phyloP scores from a whole-genome alignment of 1,140 invertebrate species.

The Papilio xuthus region DNA sequence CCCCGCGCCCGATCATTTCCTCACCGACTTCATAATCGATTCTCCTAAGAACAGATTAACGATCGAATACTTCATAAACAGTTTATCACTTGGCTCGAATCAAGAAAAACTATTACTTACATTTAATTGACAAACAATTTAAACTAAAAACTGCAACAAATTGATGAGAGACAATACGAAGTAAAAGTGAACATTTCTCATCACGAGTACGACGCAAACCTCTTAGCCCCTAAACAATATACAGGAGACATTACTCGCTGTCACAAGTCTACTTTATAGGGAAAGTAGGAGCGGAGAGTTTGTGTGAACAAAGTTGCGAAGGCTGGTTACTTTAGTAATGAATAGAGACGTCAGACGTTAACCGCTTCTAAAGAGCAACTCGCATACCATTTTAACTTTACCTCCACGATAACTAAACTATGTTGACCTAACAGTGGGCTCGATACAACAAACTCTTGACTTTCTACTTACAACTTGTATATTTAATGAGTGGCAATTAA shows the following conservation, averaged over 20 bases:
- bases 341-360: slow-evolving; percentile 76
- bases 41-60: slow-evolving; percentile 66
- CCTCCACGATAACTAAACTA: slow-evolving; percentile 59
- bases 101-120: slow-evolving; percentile 35
- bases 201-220: slow-evolving; percentile 72
- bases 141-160: slow-evolving; percentile 48
- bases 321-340: slow-evolving; percentile 75
- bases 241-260: slow-evolving; percentile 79
- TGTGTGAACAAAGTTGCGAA: slow-evolving; percentile 74
- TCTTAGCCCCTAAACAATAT: slow-evolving; percentile 81
- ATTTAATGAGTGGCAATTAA: slow-evolving; percentile 45
- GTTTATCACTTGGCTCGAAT: slow-evolving; percentile 27
- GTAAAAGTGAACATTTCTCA: slow-evolving; percentile 77
- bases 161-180: slow-evolving; percentile 60
- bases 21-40: slow-evolving; percentile 78
- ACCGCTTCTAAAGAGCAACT: slow-evolving; percentile 71
- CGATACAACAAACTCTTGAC: slow-evolving; percentile 48
- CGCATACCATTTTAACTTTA: slow-evolving; percentile 71
- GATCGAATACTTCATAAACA: slow-evolving; percentile 34
- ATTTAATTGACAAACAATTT: slow-evolving; percentile 2
- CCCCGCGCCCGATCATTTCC: slow-evolving; percentile 72
- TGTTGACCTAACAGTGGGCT: slow-evolving; percentile 53
- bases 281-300: slow-evolving; percentile 72
- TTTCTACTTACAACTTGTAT: slow-evolving; percentile 34
- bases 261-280: slow-evolving; percentile 80